phyloP scores from a whole-genome alignment of 1,140 invertebrate species.

The Papilio aristodemus region DNA sequence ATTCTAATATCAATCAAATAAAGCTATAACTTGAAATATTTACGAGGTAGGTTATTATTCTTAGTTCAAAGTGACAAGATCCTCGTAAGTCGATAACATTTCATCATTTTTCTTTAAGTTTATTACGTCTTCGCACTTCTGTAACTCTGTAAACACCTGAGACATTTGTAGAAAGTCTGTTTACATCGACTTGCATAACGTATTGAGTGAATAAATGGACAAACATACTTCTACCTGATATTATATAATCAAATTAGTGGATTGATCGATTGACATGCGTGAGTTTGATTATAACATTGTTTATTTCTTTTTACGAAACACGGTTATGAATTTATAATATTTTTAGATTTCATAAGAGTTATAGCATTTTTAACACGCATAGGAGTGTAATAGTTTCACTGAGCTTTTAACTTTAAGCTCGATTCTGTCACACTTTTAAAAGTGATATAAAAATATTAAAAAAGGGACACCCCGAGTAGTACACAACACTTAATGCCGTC shows the following conservation, averaged over 20 bases:
- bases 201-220: slow-evolving; percentile 20
- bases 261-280: slow-evolving; percentile 28
- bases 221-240: slow-evolving; percentile 11
- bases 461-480: no score
- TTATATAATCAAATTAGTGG: slow-evolving; percentile 28
- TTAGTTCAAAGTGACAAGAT: background rate
- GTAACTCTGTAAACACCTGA: slow-evolving; percentile 21
- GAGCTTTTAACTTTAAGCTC: no score
- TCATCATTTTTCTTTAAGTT: background rate
- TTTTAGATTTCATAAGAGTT: background rate
- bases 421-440: no score
- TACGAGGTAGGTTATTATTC: background rate
- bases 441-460: no score
- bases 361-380: background rate
- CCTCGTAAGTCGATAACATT: background rate
- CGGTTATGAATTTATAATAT: background rate
- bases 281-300: slow-evolving; percentile 5
- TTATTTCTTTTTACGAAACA: slow-evolving; percentile 10
- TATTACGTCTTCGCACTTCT: slow-evolving; percentile 20
- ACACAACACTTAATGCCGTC: no score
- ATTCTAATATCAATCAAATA: background rate
- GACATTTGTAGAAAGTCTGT: slow-evolving; percentile 26
- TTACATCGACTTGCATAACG: slow-evolving; percentile 20
- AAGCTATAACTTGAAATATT: background rate
- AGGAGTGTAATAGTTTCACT: no score